These are phyloP conservation scores for Erpornis zantholeuca DNA, from an alignment of 2,113 vertebrate genomes.

Conservation along the genomic window DNA sequence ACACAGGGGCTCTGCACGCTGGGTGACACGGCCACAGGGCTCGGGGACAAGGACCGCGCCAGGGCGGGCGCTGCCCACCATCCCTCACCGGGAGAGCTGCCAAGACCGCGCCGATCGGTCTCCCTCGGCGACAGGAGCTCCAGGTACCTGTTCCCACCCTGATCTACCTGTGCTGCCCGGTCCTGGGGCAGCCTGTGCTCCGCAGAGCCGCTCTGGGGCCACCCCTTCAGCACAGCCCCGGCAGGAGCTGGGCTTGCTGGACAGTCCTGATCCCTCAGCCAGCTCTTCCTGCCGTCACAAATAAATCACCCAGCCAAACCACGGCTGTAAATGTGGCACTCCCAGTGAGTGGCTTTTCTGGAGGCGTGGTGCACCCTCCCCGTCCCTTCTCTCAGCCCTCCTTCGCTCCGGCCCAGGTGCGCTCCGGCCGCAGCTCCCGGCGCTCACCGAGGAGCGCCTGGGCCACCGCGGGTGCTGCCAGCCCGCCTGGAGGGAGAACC, in stretches of 20 bases:
- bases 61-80: fast-evolving
- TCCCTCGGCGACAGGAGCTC: fast-evolving
- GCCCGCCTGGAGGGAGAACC: too few relatives aligned
- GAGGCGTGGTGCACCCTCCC: neutral
- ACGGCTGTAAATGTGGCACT: neutral
- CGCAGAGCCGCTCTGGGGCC: neutral
- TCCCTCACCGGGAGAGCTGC: neutral
- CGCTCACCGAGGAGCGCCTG: fast-evolving
- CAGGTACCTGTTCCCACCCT: neutral
- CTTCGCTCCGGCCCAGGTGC: fast-evolving
- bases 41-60: neutral
- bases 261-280: neutral
- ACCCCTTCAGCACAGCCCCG: neutral
- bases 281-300: neutral
- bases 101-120: too few relatives aligned
- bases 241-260: neutral
- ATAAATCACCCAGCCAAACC: neutral
- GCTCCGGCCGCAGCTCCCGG: neutral
- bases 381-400: neutral
- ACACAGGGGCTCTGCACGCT: fast-evolving
- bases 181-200: fast-evolving
- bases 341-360: neutral
- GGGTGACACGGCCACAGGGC: fast-evolving
- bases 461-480: fast-evolving
- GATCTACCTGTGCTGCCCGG: neutral